Percentiles rank a stretch among this genome's conserved stretches.
Conservation (phyloP, 2,888 invertebrate species). For the Pediacus dermestoides region DNA sequence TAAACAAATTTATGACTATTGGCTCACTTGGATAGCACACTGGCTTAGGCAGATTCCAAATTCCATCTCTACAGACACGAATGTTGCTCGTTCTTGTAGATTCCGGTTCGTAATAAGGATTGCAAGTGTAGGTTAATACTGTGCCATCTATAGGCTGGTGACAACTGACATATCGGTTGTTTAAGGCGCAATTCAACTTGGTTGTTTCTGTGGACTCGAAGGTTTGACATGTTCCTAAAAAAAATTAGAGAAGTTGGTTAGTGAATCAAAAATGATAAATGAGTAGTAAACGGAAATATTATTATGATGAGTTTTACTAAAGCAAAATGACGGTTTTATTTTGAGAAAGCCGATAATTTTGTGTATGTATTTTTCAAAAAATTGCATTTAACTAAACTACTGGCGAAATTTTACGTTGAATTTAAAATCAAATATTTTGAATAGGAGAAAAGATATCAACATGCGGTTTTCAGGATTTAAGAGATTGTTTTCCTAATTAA, state of each 20-base stretch:
- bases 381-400: too few species aligned
- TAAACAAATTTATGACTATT: conserved; percentile 22
- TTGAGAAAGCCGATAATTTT: too few species aligned
- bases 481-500: too few species aligned
- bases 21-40: conserved; percentile 39
- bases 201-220: background rate
- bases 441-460: too few species aligned
- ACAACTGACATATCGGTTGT: conserved; percentile 23
- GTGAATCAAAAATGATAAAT: too few species aligned
- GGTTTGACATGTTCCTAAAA: background rate
- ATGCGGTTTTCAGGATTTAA: too few species aligned
- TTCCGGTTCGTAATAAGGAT: conserved; percentile 32
- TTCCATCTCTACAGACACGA: conserved; percentile 27
- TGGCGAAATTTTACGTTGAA: too few species aligned
- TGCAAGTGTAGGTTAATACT: conserved; percentile 30
- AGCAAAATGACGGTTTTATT: too few species aligned
- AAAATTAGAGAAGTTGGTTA: background rate
- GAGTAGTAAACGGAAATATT: too few species aligned
- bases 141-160: conserved; percentile 32
- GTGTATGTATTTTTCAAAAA: too few species aligned
- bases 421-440: too few species aligned
- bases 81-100: conserved; percentile 5
- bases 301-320: too few species aligned
- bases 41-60: conserved; percentile 31
- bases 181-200: conserved; percentile 15